A percentile compares a stretch with the other conserved stretches of the same genome.
Evolutionary conservation across 2,888 invertebrate genomes (phyloP).

Genomic region (Ceraclea dissimilis): DNA sequence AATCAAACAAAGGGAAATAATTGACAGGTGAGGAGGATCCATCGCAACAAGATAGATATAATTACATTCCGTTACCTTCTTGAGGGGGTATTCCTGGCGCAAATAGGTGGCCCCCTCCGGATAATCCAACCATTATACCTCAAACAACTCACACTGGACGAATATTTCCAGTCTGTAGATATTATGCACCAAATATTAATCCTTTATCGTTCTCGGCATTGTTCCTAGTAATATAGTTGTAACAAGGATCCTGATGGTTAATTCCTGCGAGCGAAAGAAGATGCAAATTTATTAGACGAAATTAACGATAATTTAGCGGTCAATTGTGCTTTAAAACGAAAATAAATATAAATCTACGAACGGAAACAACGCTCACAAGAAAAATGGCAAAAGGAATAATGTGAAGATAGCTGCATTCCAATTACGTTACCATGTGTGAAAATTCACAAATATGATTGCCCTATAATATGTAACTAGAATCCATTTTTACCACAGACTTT

Average conservation of each 20-base stretch:
- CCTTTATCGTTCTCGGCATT: conserved; percentile 19
- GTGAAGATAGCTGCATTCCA: conserved; percentile 17
- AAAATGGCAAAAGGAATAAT: conserved; percentile 21
- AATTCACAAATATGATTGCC: conserved; percentile 10
- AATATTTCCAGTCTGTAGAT: not conserved
- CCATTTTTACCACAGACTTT: too few relatives aligned
- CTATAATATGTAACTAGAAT: too few relatives aligned
- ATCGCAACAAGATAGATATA: conserved; percentile 3
- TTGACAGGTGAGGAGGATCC: conserved; percentile 27
- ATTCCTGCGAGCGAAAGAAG: not conserved
- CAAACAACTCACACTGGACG: conserved; percentile 1
- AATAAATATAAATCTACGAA: conserved; percentile 19
- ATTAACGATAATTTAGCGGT: not conserved
- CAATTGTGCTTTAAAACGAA: conserved; percentile 5
- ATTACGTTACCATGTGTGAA: conserved; percentile 8
- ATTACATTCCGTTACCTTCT: conserved; percentile 41
- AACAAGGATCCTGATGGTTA: not conserved
- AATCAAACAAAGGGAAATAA: conserved; percentile 14
- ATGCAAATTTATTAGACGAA: not conserved
- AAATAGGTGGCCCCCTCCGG: conserved; percentile 52
- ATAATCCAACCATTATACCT: conserved; percentile 49
- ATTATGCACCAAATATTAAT: conserved; percentile 20
- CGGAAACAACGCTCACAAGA: conserved; percentile 22
- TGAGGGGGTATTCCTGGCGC: conserved; percentile 48
- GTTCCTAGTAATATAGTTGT: not conserved